Evolutionary conservation across 2,113 vertebrate genomes (phyloP), one percentile per base, ranked within the genome.

Genomic region (Scophthalmus maximus): DNA sequence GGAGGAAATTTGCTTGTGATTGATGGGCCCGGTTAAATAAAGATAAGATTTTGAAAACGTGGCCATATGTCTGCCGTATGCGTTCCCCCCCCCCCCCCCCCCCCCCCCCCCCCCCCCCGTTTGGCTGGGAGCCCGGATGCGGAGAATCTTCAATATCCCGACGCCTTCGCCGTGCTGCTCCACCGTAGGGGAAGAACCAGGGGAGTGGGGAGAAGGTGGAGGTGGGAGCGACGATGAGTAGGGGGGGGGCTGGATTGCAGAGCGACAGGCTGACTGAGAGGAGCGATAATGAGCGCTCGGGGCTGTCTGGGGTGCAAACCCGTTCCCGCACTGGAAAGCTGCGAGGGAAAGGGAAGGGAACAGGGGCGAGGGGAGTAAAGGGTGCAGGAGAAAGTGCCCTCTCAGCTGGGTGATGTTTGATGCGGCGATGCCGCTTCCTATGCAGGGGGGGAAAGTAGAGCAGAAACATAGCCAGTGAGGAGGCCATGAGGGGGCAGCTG

Each of bases 231-330:
- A 34, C 22, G 20, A 61, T 26, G 57, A 47, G 25, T 60, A 46
- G 61, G 77, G 51, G 50, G 55, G 57, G 61, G 69, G 75, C 62
- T 55, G 82, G 74, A 73, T 84, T 82, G 79, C 55, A 68, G 85
- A 88, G 81, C 71, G 87, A 89, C 87, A 84, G 87, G 74, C 78
- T 36, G 65, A 76, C 79, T 73, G 73, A 83, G 81, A 70, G 44
- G 68, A 88, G 82, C 60, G 87, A 87, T 92, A 92, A 92, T 91
- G 91, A 92, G 89, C 49, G 57, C 84, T 87, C 30, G 23, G 81
- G 87, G 83, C 84, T 90, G 87, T 89, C 84, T 76, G 82, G 76
- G 85, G 85, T 82, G 78, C 79, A 85, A 87, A 84, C 81, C 70
- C 81, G 83, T 81, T 85, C 82, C 72, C 18, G 22, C 11, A 30